Evolutionary conservation across 2,113 vertebrate genomes (phyloP), one percentile per base, ranked within the genome.

Genomic region (Lutjanus erythropterus): DNA sequence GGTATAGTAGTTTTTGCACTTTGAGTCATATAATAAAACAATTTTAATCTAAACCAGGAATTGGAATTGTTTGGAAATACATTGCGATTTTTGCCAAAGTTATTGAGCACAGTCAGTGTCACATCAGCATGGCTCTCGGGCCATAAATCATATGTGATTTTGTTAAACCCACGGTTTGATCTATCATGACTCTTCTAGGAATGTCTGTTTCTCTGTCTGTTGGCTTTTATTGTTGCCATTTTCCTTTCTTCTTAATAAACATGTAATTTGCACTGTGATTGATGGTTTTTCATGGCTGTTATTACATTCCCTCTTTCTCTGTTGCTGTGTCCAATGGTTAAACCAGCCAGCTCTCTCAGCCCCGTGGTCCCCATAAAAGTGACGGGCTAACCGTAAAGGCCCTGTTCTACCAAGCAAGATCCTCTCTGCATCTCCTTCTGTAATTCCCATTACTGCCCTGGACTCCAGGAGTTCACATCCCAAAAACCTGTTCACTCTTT

Each of bases 381-480:
- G 78, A 88, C 50, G 27, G 84, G 56, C 75, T 83, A 68, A 61
- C n/a, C 44, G 47, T 83, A 83, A 87, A 85, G 81, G 47, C 50
- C 75, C 60, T 46, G 56, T 83, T 81, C 72, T 46, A 65, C 78
- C 66, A 29, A 67, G 39, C 52, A 41, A 49, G 71, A 59, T 82
- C 75, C 56, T 88, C 64, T 79, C 84, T 67, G 41, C 74, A 75
- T 80, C 81, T 78, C 68, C 62, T 89, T 73, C 93, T 95, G 93
- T 80, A 53, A 92, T 92, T 92, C 82, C 86, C 93, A 96, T 96
- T 89, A 93, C 78, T 86, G 77, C 92, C 90, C 64, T 59, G 88
- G 71, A 86, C 88, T 93, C 92, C 90, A 89, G 86, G 67, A 75
- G 67, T 82, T 81, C 77, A 61, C 60, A 0, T 88, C 81, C 35